Evolutionary conservation across 2,113 vertebrate species (phyloP).

Genomic region (Rattus rattus): DNA sequence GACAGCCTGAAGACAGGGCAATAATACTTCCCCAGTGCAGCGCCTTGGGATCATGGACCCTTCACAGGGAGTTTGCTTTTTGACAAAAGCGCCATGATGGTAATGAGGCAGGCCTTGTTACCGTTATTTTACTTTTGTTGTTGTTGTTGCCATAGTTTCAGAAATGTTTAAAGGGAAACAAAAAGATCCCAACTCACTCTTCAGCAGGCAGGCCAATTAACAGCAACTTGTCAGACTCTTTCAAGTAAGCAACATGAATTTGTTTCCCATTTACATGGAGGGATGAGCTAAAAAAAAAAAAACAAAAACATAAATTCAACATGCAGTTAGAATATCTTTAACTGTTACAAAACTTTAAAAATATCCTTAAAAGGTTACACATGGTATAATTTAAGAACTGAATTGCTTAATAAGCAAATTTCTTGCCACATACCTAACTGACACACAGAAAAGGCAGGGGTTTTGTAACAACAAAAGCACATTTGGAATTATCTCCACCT

Average conservation of each 20-base stretch:
- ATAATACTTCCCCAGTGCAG: background rate
- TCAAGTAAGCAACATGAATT: constrained; percentile 97
- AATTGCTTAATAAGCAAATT: constrained; percentile 28
- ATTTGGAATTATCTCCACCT: constrained; percentile 3
- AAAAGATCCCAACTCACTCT: constrained; percentile 87
- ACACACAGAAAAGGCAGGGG: constrained; percentile 9
- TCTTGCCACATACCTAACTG: constrained; percentile 50
- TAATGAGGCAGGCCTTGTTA: constrained; percentile 35
- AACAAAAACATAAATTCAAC: constrained; percentile 70
- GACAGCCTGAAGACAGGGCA: background rate
- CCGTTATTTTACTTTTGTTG: background rate
- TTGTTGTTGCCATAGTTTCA: constrained; percentile 12
- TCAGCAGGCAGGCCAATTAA: constrained; percentile 94
- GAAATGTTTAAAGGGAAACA: constrained; percentile 49
- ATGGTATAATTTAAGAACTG: constrained; percentile 34
- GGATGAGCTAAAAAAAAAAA: constrained; percentile 89
- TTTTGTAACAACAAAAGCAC: constrained; percentile 14
- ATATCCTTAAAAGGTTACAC: constrained; percentile 35
- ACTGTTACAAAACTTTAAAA: constrained; percentile 51
- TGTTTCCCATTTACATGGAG: constrained; percentile 92
- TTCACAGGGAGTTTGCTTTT: background rate
- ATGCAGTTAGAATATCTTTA: constrained; percentile 66
- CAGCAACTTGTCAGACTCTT: constrained; percentile 93
- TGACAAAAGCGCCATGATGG: background rate
- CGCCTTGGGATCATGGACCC: background rate